Percentiles rank a stretch among this genome's conserved stretches.
These are phyloP conservation scores for Aegithalos caudatus DNA, from an alignment of 2,113 vertebrate species.

Conservation along the genomic window DNA sequence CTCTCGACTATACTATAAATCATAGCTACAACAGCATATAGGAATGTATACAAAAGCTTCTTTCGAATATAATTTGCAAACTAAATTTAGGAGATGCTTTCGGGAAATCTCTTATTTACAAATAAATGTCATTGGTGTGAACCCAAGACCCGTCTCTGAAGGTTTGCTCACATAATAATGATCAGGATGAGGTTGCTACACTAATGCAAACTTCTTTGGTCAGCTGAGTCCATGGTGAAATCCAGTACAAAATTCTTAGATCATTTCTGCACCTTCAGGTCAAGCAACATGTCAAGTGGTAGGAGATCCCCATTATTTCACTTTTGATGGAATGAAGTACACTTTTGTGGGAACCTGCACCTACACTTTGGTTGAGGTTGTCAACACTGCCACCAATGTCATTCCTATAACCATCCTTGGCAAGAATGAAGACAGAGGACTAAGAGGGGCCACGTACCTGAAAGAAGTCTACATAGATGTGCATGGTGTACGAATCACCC, in stretches of 20 bases:
- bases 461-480: slow-evolving; percentile 80
- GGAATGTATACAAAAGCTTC: not conserved
- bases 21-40: not conserved
- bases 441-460: slow-evolving; percentile 82
- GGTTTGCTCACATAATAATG: not conserved
- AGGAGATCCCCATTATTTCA: slow-evolving; percentile 90
- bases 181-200: not conserved
- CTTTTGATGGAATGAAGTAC: slow-evolving; percentile 85
- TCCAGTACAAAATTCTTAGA: not conserved
- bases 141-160: not conserved
- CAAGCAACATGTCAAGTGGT: slow-evolving; percentile 82
- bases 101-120: not conserved
- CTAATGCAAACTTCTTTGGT: not conserved
- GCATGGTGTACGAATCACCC: slow-evolving; percentile 73
- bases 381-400: slow-evolving; percentile 64
- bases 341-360: slow-evolving; percentile 91
- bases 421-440: slow-evolving; percentile 87
- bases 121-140: not conserved
- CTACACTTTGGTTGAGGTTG: slow-evolving; percentile 85
- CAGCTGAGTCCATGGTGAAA: not conserved
- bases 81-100: not conserved
- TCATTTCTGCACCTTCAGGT: slow-evolving; percentile 53
- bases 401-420: slow-evolving; percentile 82
- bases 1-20: not conserved
- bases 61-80: not conserved